These are phyloP conservation scores for Acanthochromis polyacanthus DNA, from an alignment of 2,113 vertebrate species.

Conservation along the genomic window DNA sequence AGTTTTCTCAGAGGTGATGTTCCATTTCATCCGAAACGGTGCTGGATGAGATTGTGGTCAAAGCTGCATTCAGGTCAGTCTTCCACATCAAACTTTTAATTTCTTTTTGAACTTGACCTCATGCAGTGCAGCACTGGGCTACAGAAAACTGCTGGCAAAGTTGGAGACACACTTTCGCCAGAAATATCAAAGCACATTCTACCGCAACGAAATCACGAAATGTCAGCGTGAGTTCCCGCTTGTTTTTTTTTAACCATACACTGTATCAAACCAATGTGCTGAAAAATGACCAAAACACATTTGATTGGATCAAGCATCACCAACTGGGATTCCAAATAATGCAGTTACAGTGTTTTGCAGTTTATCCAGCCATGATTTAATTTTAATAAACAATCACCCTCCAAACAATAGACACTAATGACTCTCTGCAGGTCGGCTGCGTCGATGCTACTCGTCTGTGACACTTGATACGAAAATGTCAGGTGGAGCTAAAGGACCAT, in stretches of 20 bases:
- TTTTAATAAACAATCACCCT: conserved; percentile 16
- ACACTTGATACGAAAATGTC: conserved; percentile 53
- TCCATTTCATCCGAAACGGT: background rate
- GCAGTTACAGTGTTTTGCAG: background rate
- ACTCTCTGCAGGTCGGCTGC: conserved; percentile 25
- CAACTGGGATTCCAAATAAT: background rate
- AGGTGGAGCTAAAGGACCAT: conserved; percentile 50
- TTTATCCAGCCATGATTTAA: background rate
- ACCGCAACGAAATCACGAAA: background rate
- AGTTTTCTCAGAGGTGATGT: too few relatives aligned
- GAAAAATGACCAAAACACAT: background rate
- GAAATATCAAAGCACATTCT: background rate
- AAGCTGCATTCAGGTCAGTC: background rate
- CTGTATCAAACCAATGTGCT: background rate
- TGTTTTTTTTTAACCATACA: background rate
- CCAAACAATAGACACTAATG: conserved; percentile 12
- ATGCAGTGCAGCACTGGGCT: background rate
- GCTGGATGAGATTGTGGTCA: background rate
- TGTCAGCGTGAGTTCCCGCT: background rate
- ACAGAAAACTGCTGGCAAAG: conserved; percentile 5
- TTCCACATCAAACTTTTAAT: background rate
- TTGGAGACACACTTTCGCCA: background rate
- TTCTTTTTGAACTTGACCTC: background rate
- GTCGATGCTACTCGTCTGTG: conserved; percentile 34
- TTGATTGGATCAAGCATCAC: background rate